Evolutionary conservation across 2,797 vertebrate genomes (phyloP).

Genomic region (Sphenodon punctatus): DNA sequence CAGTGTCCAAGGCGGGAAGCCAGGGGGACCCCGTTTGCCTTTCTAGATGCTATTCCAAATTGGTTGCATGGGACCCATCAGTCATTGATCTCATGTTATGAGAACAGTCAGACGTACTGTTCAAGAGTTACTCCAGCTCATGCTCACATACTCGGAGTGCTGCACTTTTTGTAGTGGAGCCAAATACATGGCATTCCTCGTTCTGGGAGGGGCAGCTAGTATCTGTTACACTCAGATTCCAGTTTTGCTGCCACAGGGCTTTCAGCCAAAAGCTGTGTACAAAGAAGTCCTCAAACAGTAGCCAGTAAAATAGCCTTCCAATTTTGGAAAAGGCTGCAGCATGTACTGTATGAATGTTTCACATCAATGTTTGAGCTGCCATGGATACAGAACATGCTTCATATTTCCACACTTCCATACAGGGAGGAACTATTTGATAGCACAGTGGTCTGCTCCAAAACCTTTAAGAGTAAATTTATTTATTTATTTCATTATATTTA

Average conservation of each 20-base stretch:
- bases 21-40: background rate
- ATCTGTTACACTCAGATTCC: background rate
- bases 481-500: no score
- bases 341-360: background rate
- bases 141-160: no score
- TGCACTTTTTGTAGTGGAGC: no score
- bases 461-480: no score
- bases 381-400: rapidly evolving
- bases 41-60: background rate
- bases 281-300: background rate
- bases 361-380: background rate
- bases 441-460: background rate
- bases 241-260: background rate
- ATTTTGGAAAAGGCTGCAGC: conserved; percentile 1
- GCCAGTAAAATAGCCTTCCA: background rate
- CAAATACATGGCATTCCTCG: no score
- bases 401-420: background rate
- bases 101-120: background rate
- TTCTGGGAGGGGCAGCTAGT: background rate
- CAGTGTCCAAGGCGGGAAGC: background rate
- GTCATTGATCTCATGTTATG: background rate
- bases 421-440: background rate
- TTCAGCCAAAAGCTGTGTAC: background rate
- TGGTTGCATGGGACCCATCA: rapidly evolving
- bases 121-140: background rate